phyloP scores from a whole-genome alignment of 2,888 invertebrate genomes.

The Phengaris arion region DNA sequence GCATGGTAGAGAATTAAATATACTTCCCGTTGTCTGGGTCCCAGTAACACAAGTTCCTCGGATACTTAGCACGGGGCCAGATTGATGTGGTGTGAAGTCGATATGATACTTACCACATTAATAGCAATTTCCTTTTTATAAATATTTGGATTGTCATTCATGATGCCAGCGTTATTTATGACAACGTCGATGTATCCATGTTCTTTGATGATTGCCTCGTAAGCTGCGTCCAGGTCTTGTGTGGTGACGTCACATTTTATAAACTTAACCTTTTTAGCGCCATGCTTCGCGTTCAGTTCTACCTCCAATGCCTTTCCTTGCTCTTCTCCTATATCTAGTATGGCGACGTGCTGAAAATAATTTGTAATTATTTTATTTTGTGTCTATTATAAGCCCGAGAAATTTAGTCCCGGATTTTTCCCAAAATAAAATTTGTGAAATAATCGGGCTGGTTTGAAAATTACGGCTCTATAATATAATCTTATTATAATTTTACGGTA shows the following conservation, averaged over 20 bases:
- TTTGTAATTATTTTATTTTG: neutral
- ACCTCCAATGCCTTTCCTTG: conserved; percentile 43
- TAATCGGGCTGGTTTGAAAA: no score
- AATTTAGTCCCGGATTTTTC: no score
- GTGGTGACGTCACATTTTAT: conserved; percentile 51
- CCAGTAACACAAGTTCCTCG: no score
- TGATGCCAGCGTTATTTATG: conserved; percentile 52
- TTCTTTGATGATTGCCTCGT: conserved; percentile 41
- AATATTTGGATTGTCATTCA: conserved; percentile 42
- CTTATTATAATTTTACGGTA: no score
- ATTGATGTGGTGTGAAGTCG: no score
- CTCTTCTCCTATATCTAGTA: conserved; percentile 48
- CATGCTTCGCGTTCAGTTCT: conserved; percentile 45
- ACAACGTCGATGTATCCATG: conserved; percentile 48
- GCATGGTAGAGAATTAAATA: no score
- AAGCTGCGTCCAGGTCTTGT: conserved; percentile 44
- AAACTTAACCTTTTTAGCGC: conserved; percentile 45
- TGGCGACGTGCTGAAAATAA: conserved; percentile 42
- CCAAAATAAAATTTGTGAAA: no score
- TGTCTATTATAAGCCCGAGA: no score
- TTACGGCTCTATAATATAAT: no score
- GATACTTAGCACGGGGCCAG: no score
- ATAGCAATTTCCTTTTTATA: conserved; percentile 49
- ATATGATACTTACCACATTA: conserved; percentile 49
- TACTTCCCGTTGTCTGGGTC: no score